These are phyloP conservation scores for Heteractis magnifica DNA, from an alignment of 92 coral and sea anemone genomes.

Conservation along the genomic window DNA sequence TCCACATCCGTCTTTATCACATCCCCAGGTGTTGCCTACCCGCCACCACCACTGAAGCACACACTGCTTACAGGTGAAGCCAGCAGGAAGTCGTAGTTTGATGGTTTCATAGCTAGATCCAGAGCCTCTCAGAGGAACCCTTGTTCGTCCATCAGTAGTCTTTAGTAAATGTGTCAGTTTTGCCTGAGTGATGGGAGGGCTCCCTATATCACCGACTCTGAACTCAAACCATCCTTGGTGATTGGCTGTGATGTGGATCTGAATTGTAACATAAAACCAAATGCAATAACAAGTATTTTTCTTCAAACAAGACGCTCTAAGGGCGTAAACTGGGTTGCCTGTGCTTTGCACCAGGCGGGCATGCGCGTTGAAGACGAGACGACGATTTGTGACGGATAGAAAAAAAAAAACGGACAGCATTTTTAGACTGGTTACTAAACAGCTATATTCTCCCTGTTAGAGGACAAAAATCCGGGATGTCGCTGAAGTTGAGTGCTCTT, in stretches of 20 bases:
- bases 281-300: not conserved
- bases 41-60: slow-evolving; percentile 97
- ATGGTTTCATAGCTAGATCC: slow-evolving; percentile 43
- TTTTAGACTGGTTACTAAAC: too few relatives aligned
- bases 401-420: too few relatives aligned
- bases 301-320: too few relatives aligned
- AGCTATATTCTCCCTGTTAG: too few relatives aligned
- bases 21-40: slow-evolving; percentile 79
- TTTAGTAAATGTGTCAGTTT: slow-evolving; percentile 54
- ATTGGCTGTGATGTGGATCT: slow-evolving; percentile 66
- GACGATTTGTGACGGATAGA: too few relatives aligned
- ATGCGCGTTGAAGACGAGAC: too few relatives aligned
- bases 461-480: too few relatives aligned
- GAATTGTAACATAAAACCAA: not conserved
- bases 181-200: slow-evolving; percentile 63
- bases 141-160: slow-evolving; percentile 49
- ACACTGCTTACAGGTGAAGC: slow-evolving; percentile 82
- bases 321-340: too few relatives aligned
- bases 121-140: slow-evolving; percentile 31
- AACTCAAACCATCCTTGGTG: slow-evolving; percentile 74
- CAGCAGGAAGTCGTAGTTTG: slow-evolving; percentile 62
- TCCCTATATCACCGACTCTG: slow-evolving; percentile 63
- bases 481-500: too few relatives aligned
- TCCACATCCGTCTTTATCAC: slow-evolving; percentile 65
- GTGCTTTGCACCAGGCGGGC: too few relatives aligned